Conservation (phyloP, 2,797 vertebrate genomes). For the Tauraco hartlaubi region DNA sequence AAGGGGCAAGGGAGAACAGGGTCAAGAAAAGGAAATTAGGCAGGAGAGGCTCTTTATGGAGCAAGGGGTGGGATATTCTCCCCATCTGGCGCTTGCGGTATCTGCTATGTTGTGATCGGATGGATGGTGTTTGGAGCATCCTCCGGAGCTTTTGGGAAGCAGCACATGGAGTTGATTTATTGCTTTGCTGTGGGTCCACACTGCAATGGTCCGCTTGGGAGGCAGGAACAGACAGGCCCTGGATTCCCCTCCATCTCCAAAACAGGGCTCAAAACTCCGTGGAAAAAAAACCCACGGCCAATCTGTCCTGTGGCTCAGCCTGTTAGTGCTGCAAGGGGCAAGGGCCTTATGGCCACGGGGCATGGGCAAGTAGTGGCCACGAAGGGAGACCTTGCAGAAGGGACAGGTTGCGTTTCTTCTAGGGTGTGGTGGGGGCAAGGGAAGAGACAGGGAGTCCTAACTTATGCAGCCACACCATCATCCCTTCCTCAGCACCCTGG, state of each 20-base stretch:
- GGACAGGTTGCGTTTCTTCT: background rate
- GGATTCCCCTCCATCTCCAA: background rate
- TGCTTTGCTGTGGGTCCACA: background rate
- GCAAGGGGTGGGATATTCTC: background rate
- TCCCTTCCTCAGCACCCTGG: background rate
- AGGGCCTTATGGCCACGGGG: accelerated
- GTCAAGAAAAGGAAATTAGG: background rate
- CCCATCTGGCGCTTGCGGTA: accelerated
- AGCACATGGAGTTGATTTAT: background rate
- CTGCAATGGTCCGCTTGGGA: background rate
- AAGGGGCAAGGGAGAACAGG: background rate
- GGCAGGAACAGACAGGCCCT: background rate
- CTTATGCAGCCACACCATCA: background rate
- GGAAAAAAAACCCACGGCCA: background rate
- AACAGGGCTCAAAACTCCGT: background rate
- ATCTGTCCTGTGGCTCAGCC: background rate
- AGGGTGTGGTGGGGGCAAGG: background rate
- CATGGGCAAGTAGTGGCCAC: background rate
- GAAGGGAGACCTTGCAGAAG: background rate
- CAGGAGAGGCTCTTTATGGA: background rate
- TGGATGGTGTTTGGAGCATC: accelerated
- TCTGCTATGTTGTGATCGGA: background rate
- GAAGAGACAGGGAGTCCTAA: background rate
- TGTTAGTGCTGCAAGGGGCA: accelerated
- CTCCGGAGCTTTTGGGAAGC: background rate